Evolutionary conservation across 2,113 vertebrate species (phyloP), one percentile per base, ranked within the genome.

Genomic region (Saimiri boliviensis): DNA sequence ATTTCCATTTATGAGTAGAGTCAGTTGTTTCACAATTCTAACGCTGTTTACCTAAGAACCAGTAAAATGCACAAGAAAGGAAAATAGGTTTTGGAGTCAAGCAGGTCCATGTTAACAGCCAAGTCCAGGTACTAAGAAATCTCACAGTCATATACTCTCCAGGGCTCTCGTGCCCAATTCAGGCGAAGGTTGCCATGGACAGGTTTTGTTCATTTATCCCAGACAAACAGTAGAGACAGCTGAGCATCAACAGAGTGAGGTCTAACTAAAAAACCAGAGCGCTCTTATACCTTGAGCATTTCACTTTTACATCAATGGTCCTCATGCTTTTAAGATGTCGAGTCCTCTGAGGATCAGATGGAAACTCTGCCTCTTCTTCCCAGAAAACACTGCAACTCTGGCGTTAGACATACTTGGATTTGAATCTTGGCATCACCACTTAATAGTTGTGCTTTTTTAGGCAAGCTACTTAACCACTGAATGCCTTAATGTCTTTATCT

Each of bases 11-110:
- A 76, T 25, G 77, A 96, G 47, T 58, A 7, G 35, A 60, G 42
- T 40, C 77, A 2, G 16, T 80, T 88, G 87, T 83, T 95, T 92
- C 47, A 90, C 66, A 94, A 7, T 83, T 70, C 60, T 40, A 86
- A 89, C n/a, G 47, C 10, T 94, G 66, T 94, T 97, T 86, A 86
- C 86, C 96, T 89, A 86, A 95, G 70, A 81, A 66, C 37, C 49
- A 89, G 40, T 14, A 66, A 89, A 91, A 91, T 25, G 17, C 40
- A 74, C 66, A 58, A 58, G 82, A 88, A 92, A 89, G 68, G 73
- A 63, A 88, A 68, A 68, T 16, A 4, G n/a, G 16, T 47, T 94
- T 83, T 71, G 23, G 63, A 92, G 82, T 73, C 49, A 42, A 89
- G 32, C 6, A 63, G 70, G 68, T 60, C 60, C 45, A 25, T 54